phyloP scores from a whole-genome alignment of 2,797 vertebrate genomes.

The Garrulus glandarius region DNA sequence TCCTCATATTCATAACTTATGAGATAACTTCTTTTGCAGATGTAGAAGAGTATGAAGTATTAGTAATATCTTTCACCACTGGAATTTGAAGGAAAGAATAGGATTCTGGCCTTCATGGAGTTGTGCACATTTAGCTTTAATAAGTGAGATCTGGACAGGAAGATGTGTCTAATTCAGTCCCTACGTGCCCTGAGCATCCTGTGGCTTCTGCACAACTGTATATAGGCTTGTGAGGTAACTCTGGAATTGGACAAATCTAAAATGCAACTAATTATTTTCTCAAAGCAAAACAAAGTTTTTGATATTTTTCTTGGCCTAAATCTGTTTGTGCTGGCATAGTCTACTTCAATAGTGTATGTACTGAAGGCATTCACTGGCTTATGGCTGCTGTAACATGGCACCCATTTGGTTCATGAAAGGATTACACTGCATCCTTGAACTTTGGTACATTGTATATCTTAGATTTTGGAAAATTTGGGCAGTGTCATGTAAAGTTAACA shows the following conservation, averaged over 20 bases:
- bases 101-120: not conserved
- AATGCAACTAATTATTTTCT: not conserved
- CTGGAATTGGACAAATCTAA: not conserved
- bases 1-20: not conserved
- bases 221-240: not conserved
- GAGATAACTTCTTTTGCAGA: not conserved
- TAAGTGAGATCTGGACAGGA: not conserved
- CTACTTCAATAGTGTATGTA: not conserved
- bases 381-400: not conserved
- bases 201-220: not conserved
- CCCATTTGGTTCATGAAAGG: not conserved
- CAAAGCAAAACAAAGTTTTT: not conserved
- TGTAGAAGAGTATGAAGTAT: not conserved
- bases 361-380: not conserved
- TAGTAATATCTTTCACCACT: not conserved
- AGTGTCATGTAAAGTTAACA: not conserved
- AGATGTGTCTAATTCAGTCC: not conserved
- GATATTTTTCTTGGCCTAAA: not conserved
- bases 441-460: not conserved
- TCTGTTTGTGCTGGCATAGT: not conserved
- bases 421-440: accelerated
- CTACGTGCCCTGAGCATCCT: accelerated
- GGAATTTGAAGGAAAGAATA: not conserved
- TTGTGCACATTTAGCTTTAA: not conserved
- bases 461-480: not conserved